Evolutionary conservation across 2,888 invertebrate species (phyloP), one percentile per base, ranked within the genome.

Genomic region (Gari tellinella): DNA sequence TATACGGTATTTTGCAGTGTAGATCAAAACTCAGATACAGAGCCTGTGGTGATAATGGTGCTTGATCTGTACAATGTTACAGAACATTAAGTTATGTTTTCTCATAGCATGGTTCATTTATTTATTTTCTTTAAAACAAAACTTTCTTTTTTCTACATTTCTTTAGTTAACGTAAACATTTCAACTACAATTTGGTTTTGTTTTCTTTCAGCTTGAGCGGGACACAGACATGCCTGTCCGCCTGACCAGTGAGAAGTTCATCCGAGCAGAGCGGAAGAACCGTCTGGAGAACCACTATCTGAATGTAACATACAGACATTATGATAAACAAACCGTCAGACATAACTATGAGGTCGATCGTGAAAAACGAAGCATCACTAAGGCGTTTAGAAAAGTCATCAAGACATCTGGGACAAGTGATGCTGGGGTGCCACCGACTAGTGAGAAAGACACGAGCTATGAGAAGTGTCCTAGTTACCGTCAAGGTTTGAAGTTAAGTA

Each of bases 221-320:
- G 60, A 26, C 23, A 41, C 43, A 4, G 69, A 37, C 21, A 75
- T 75, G 75, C 77, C 75, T 21, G 58, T 61, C 21, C 64, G 61
- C 19, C 55, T 76, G 64, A 75, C 74, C 5, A 83, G 78, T 53
- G 86, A 86, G 26, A 72, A 80, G 49, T 81, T 83, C 52, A 58
- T 86, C n/a, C 64, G 76, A 21, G 86, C 84, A 8, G 86, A 86
- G 64, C 75, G 84, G 26, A 72, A 73, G 70, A 86, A 86, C 66
- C 76, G 80, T 14, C 66, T 84, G 41, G 86, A 86, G 56, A 80
- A 67, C 10, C 64, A 70, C n/a, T 65, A 73, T 4, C 69, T 86
- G 37, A 81, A 83, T 17, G 67, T 75, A 1, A 72, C 57, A 3
- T 68, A 73, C n/a, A 75, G 56, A 58, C 73, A 70, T 17, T 82